Percentiles rank a stretch among this genome's conserved stretches.
phyloP scores from a whole-genome alignment of 1,140 invertebrate species.

The Elymnias hypermnestra region DNA sequence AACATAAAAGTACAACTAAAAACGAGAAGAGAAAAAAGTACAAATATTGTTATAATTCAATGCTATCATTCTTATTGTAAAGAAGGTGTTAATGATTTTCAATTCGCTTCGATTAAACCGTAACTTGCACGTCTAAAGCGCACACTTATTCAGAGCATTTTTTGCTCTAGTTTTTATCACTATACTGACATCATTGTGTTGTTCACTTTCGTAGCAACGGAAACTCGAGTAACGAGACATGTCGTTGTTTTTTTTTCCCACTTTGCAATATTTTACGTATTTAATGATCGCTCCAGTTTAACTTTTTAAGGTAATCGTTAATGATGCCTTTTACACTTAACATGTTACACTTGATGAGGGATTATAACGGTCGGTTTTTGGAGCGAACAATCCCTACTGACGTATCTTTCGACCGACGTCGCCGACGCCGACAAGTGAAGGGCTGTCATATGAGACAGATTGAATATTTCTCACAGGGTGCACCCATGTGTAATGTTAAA shows the following conservation, averaged over 20 bases:
- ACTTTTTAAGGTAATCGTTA: slow-evolving; percentile 71
- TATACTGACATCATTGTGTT: slow-evolving; percentile 62
- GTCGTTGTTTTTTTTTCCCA: slow-evolving; percentile 55
- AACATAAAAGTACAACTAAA: no score
- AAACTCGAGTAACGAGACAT: slow-evolving; percentile 65
- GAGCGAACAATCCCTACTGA: slow-evolving; percentile 34
- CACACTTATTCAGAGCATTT: slow-evolving; percentile 54
- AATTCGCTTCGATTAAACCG: slow-evolving; percentile 37
- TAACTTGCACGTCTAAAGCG: slow-evolving; percentile 36
- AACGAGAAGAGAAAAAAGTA: not conserved
- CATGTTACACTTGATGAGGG: slow-evolving; percentile 62
- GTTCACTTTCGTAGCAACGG: slow-evolving; percentile 68
- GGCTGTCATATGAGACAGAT: slow-evolving; percentile 60
- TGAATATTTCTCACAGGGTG: slow-evolving; percentile 58
- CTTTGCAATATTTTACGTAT: slow-evolving; percentile 66
- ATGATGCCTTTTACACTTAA: slow-evolving; percentile 68
- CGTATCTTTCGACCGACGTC: slow-evolving; percentile 33
- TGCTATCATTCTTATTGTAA: slow-evolving; percentile 10
- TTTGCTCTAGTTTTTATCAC: slow-evolving; percentile 58
- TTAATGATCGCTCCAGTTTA: slow-evolving; percentile 69
- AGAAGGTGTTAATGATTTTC: slow-evolving; percentile 18
- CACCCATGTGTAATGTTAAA: slow-evolving; percentile 51
- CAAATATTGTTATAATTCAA: not conserved
- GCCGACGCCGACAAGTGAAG: slow-evolving; percentile 46
- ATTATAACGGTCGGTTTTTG: slow-evolving; percentile 61